Evolutionary conservation across 1,140 invertebrate species (phyloP), one percentile per base, ranked within the genome.

Genomic region (Papilio glaucus): DNA sequence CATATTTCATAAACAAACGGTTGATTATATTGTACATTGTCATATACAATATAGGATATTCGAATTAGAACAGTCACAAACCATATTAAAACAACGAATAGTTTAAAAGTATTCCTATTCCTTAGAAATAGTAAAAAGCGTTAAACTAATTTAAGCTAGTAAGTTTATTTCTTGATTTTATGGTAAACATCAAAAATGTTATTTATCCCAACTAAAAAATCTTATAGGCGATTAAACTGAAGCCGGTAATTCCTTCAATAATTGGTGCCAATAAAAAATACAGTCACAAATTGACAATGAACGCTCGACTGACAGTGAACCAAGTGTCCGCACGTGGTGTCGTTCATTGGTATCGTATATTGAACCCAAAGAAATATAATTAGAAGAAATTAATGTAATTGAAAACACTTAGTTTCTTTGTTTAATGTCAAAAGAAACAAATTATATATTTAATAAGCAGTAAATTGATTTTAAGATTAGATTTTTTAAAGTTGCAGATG

Each of bases 311-410:
- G 49, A 53, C 49, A 53, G 24, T 53, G 49, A 53, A 4, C 49
- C 3, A 53, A 53, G 49, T 53, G 49, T 53, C 8, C 21, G 21
- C 49, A 53, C 49, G 49, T 53, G 49, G 8, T 49, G n/a, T n/a
- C n/a, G n/a, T 18, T 49, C 8, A 49, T 49, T 49, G 15, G 8
- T 49, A 42, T 18, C 15, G 2, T 49, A 49, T 49, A 7, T 15
- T 39, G n/a, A 18, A 18, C 42, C 6, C 15, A 49, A 49, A 49
- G 45, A 49, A 49, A 49, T 9, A 49, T 49, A 49, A 49, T 49
- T 49, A 49, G 45, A 49, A 49, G 45, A 2, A 49, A 49, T 49
- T 49, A 49, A 49, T 49, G 15, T 49, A 49, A 49, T 49, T 49
- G 45, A 49, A 49, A 49, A 21, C 45, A 49, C 21, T 49, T 49